phyloP scores from a whole-genome alignment of 1,140 invertebrate genomes.

The Anastrepha ludens region DNA sequence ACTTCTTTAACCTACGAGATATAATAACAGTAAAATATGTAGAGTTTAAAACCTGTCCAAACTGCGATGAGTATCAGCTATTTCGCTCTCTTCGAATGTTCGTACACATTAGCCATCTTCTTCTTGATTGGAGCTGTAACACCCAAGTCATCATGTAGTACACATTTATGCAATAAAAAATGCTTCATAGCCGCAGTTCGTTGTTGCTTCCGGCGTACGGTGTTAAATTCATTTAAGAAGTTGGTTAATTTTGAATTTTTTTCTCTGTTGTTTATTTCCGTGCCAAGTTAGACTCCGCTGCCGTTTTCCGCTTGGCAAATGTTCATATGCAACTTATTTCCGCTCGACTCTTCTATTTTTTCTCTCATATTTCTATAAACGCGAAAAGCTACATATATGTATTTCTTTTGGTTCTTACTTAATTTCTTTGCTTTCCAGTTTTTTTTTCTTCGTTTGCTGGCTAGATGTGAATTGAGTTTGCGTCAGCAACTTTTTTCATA shows the following conservation, averaged over 20 bases:
- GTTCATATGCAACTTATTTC: conserved; percentile 37
- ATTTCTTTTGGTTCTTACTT: conserved; percentile 25
- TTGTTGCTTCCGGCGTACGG: background rate
- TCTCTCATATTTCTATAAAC: conserved; percentile 5
- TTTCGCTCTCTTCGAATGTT: too few relatives aligned
- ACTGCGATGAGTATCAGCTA: too few relatives aligned
- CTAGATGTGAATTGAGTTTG: conserved; percentile 25
- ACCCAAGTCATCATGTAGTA: too few relatives aligned
- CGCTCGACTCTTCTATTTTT: conserved; percentile 5
- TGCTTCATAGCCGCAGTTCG: too few relatives aligned
- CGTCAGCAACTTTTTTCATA: conserved; percentile 41
- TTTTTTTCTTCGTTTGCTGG: conserved; percentile 13
- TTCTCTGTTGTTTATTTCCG: background rate
- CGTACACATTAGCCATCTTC: too few relatives aligned
- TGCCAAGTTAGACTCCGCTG: background rate
- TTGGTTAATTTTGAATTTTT: background rate
- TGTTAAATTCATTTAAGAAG: background rate
- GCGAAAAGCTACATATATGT: background rate
- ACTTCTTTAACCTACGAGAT: too few relatives aligned
- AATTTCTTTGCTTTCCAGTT: conserved; percentile 28
- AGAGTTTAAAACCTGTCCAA: too few relatives aligned
- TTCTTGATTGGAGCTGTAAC: too few relatives aligned
- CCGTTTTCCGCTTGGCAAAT: background rate
- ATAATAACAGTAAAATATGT: too few relatives aligned
- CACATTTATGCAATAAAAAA: too few relatives aligned